Evolutionary conservation across 2,113 vertebrate genomes (phyloP).

Genomic region (Salvelinus sp.): DNA sequence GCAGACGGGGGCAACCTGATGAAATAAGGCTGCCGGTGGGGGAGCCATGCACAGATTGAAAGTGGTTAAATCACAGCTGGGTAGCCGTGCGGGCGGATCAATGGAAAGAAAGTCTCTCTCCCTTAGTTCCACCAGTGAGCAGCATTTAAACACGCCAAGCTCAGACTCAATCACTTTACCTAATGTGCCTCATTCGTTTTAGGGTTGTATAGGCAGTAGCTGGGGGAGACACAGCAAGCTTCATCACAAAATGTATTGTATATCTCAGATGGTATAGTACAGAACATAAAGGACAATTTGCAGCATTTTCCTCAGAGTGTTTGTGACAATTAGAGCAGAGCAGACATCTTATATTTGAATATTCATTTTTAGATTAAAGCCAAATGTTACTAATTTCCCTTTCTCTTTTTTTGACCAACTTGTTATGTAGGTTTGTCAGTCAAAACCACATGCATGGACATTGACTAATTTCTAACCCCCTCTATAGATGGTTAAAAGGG

Average conservation of each 20-base stretch:
- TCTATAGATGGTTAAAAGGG: too few species aligned
- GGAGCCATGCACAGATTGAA: slow-evolving; percentile 19
- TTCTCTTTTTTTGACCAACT: too few species aligned
- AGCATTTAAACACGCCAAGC: slow-evolving; percentile 31
- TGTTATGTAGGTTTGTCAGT: too few species aligned
- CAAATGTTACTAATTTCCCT: too few species aligned
- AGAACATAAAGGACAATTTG: neutral
- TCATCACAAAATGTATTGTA: slow-evolving; percentile 13
- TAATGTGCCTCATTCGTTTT: slow-evolving; percentile 21
- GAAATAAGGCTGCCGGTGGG: slow-evolving; percentile 15
- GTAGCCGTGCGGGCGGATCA: slow-evolving; percentile 7
- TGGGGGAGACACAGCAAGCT: neutral
- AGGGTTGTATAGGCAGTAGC: slow-evolving; percentile 3
- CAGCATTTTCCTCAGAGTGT: too few species aligned
- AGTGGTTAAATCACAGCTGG: slow-evolving; percentile 29
- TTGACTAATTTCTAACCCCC: too few species aligned
- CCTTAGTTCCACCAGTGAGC: neutral
- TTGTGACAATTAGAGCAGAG: too few species aligned
- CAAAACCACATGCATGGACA: too few species aligned
- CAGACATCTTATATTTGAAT: too few species aligned
- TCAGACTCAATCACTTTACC: slow-evolving; percentile 21
- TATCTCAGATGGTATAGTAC: neutral
- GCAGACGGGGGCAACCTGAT: slow-evolving; percentile 17
- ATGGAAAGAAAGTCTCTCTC: slow-evolving; percentile 22
- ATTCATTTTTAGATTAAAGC: too few species aligned